Evolutionary conservation across 2,888 invertebrate genomes (phyloP).

Genomic region (Acrobasis suavella): DNA sequence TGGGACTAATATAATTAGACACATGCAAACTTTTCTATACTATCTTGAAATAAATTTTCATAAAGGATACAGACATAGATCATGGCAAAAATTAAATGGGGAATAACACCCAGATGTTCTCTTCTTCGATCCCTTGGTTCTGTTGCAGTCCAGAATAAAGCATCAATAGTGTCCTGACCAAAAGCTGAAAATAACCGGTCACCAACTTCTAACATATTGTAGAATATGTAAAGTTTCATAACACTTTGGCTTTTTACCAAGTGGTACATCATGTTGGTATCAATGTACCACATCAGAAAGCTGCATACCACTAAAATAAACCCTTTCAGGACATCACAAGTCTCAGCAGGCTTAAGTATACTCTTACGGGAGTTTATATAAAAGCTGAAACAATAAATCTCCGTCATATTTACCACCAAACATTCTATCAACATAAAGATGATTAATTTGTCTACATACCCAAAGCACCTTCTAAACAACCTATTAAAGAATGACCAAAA

Average conservation of each 20-base stretch:
- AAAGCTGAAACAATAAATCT: slow-evolving; percentile 49
- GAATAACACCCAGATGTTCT: slow-evolving; percentile 92
- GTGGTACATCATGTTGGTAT: slow-evolving; percentile 99
- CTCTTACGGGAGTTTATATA: slow-evolving; percentile 70
- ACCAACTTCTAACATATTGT: slow-evolving; percentile 99
- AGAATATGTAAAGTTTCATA: slow-evolving; percentile 99
- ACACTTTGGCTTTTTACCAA: slow-evolving; percentile 98
- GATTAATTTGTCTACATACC: slow-evolving; percentile 67
- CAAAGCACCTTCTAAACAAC: slow-evolving; percentile 88
- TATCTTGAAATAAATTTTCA: background rate
- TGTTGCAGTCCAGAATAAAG: slow-evolving; percentile 99
- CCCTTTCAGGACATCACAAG: slow-evolving; percentile 98
- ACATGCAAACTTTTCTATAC: too few species aligned
- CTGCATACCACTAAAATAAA: slow-evolving; percentile 92
- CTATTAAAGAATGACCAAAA: slow-evolving; percentile 90
- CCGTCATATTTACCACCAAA: background rate
- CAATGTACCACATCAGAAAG: slow-evolving; percentile 93
- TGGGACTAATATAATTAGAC: too few species aligned
- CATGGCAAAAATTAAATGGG: slow-evolving; percentile 95
- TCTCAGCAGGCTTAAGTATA: slow-evolving; percentile 92
- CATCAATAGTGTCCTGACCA: slow-evolving; percentile 99
- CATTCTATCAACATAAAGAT: background rate
- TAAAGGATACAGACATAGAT: slow-evolving; percentile 97
- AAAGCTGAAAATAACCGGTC: slow-evolving; percentile 97
- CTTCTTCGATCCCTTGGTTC: slow-evolving; percentile 93